A percentile compares a stretch with the other conserved stretches of the same genome.
Evolutionary conservation across 2,888 invertebrate genomes (phyloP).

Genomic region (Metopia argyrocephala): DNA sequence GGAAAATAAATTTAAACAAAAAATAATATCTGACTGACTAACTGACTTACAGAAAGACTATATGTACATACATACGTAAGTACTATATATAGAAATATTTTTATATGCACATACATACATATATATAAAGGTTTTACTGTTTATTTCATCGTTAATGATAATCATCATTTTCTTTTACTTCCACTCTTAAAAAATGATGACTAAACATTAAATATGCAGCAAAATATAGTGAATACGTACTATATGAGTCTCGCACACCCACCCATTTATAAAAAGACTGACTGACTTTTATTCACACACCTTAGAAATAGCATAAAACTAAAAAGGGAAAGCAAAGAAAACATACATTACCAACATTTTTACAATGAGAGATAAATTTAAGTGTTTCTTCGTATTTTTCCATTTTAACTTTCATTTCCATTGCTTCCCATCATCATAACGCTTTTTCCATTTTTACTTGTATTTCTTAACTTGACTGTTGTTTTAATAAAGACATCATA

Average conservation of each 20-base stretch:
- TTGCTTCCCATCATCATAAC: slow-evolving; percentile 30
- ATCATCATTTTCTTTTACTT: slow-evolving; percentile 18
- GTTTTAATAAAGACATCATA: slow-evolving; percentile 56
- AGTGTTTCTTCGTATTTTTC: slow-evolving; percentile 18
- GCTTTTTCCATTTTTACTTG: not conserved
- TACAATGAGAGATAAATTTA: slow-evolving; percentile 55
- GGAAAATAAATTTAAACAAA: too few relatives aligned
- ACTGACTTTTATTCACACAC: too few relatives aligned
- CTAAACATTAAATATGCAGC: slow-evolving; percentile 58
- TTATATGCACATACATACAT: not conserved
- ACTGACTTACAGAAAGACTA: slow-evolving; percentile 9
- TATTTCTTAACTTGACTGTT: slow-evolving; percentile 6
- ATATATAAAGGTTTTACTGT: not conserved
- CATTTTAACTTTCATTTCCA: slow-evolving; percentile 27
- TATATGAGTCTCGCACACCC: slow-evolving; percentile 2
- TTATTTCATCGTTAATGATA: slow-evolving; percentile 33
- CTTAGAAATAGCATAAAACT: not conserved
- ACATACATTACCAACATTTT: slow-evolving; percentile 23
- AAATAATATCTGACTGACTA: too few relatives aligned
- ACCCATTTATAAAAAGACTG: not conserved
- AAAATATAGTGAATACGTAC: slow-evolving; percentile 15
- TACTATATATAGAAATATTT: not conserved
- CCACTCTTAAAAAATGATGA: slow-evolving; percentile 49
- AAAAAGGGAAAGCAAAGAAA: not conserved
- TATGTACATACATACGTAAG: not conserved